phyloP scores from a whole-genome alignment of 2,113 vertebrate species.

The Dicaeum eximium region DNA sequence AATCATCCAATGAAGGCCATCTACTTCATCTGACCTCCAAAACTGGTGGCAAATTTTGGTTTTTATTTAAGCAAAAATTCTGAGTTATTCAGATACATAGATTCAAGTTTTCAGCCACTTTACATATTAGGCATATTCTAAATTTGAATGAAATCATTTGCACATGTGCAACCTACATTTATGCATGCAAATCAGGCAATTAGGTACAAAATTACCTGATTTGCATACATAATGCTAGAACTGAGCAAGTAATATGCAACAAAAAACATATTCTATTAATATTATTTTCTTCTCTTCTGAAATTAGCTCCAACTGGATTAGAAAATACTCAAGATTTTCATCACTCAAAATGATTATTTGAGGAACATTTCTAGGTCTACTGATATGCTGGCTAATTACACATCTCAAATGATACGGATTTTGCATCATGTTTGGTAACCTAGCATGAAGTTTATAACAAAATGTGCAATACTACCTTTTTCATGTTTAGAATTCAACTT shows the following conservation, averaged over 20 bases:
- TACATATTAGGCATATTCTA: slow-evolving; percentile 23
- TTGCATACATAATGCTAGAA: slow-evolving; percentile 58
- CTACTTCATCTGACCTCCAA: background rate
- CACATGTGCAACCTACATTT: slow-evolving; percentile 57
- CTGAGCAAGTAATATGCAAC: slow-evolving; percentile 22
- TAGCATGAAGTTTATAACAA: background rate
- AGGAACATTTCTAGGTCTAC: background rate
- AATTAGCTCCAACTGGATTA: slow-evolving; percentile 47
- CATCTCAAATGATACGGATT: background rate
- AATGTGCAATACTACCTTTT: background rate
- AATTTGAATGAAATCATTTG: slow-evolving; percentile 60
- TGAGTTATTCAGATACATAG: background rate
- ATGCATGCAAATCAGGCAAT: slow-evolving; percentile 64
- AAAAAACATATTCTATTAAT: slow-evolving; percentile 54
- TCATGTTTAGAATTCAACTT: background rate
- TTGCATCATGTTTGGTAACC: background rate
- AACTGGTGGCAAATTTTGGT: background rate
- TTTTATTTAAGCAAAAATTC: background rate
- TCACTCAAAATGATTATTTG: background rate
- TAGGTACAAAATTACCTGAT: slow-evolving; percentile 59
- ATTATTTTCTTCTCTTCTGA: slow-evolving; percentile 54
- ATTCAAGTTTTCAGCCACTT: slow-evolving; percentile 13
- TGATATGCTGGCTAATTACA: background rate
- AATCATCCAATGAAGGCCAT: background rate
- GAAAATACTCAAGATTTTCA: slow-evolving; percentile 23